Evolutionary conservation across 37 sponge, comb jelly and placozoan genomes (phyloP).

Genomic region (Haliclona indistincta): DNA sequence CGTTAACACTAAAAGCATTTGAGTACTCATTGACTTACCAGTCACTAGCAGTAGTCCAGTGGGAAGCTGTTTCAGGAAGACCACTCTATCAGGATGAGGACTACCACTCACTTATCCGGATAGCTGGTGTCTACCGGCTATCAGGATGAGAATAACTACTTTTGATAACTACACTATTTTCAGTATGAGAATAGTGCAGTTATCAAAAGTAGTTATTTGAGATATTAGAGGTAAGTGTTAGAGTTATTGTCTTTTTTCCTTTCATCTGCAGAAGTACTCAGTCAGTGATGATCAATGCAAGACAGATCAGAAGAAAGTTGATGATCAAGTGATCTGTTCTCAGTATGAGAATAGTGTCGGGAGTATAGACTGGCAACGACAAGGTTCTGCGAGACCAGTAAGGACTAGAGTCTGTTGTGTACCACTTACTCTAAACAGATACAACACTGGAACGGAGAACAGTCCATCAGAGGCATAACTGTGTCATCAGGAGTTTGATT

Average conservation of each 20-base stretch:
- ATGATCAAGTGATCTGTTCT: conserved; percentile 70
- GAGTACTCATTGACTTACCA: conserved; percentile 40
- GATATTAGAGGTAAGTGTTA: conserved; percentile 50
- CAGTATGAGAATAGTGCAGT: too few relatives aligned
- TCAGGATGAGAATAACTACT: too few relatives aligned
- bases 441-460: too few relatives aligned
- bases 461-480: too few relatives aligned
- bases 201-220: too few relatives aligned
- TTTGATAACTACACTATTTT: too few relatives aligned
- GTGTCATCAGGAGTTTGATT: too few relatives aligned
- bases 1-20: too few relatives aligned
- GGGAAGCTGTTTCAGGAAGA: conserved; percentile 91
- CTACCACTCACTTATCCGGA: too few relatives aligned
- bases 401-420: too few relatives aligned
- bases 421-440: too few relatives aligned
- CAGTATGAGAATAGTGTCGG: conserved; percentile 93
- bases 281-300: conserved; percentile 77
- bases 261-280: conserved; percentile 40
- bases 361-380: conserved; percentile 82
- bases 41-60: conserved; percentile 95
- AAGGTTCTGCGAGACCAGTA: conserved; percentile 55
- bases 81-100: conserved; percentile 90
- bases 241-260: background rate
- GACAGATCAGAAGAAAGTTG: conserved; percentile 85
- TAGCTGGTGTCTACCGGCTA: conserved; percentile 89